A percentile compares a stretch with the other conserved stretches of the same genome.
phyloP scores from a whole-genome alignment of 2,113 vertebrate species.

The Gymnogyps californianus region DNA sequence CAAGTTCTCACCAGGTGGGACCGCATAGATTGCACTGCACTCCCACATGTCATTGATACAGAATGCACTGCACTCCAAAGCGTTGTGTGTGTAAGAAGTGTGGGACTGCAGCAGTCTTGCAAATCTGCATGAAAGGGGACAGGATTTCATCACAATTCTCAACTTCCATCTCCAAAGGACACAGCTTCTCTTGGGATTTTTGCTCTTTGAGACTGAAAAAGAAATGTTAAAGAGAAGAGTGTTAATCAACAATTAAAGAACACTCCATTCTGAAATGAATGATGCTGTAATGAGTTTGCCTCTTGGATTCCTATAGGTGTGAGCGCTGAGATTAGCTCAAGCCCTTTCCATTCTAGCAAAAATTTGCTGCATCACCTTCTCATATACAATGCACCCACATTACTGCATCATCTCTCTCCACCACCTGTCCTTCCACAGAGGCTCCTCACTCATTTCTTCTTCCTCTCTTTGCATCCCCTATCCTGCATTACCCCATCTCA shows the following conservation, averaged over 20 bases:
- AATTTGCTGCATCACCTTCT: background rate
- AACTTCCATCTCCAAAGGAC: background rate
- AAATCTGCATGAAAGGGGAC: background rate
- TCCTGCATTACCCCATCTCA: background rate
- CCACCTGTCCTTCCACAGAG: background rate
- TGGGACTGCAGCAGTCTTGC: background rate
- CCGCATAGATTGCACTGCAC: background rate
- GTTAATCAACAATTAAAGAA: background rate
- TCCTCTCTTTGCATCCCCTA: background rate
- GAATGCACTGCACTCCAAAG: background rate
- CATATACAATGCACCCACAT: background rate
- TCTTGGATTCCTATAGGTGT: background rate
- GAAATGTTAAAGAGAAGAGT: background rate
- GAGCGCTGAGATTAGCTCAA: background rate
- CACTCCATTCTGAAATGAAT: background rate
- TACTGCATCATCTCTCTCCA: background rate
- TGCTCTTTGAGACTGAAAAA: background rate
- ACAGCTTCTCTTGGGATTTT: background rate
- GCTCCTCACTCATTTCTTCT: background rate
- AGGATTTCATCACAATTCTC: background rate
- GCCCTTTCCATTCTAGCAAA: background rate
- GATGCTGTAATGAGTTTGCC: background rate
- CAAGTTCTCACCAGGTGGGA: background rate
- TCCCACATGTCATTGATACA: background rate
- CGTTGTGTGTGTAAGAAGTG: background rate